Evolutionary conservation across 1,140 invertebrate genomes (phyloP), one percentile per base, ranked within the genome.

Genomic region (Heterodera schachtii): DNA sequence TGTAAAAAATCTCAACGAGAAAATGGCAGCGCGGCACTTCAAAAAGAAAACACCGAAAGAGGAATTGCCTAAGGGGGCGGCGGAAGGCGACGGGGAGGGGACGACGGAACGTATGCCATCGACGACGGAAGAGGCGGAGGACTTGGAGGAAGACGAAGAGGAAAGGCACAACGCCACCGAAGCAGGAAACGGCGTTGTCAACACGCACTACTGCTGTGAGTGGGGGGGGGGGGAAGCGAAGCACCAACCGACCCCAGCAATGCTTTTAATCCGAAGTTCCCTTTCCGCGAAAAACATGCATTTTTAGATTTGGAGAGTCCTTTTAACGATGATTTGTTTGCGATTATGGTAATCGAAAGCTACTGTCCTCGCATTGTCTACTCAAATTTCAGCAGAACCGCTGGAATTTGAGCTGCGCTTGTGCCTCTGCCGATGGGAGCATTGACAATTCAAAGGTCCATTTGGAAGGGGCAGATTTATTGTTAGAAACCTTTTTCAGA

Each of bases 401-500:
- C n/a, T 76, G 75, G 75, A 76, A 76, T 76, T 66, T 76, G 43
- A 76, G 75, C 19, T 76, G 75, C 57, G 75, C 75, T 76, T 76
- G 75, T 76, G 75, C 66, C 8, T 43, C 52, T 19, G 57, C 46
- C 16, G 57, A 76, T 76, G 46, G 46, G 7, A 11, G 11, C 41
- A 76, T 76, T 7, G 47, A 76, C 66, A 64, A 13, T 5, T 19
- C 57, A 5, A 64, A 64, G 5, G 57, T 64, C 13, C 19, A 19
- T 19, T 19, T 64, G 11, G 2, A 64, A 64, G 19, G 5, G 57
- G 3, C 57, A 19, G 57, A 19, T 19, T 19, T 5, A 64, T 3
- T 3, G 19, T 13, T 4, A 64, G 57, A 64, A 52, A 19, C 19
- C 11, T 19, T 19, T 19, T n/a, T 19, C 6, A 52, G 44, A 41